Conservation (phyloP, 2,113 vertebrate species). For the Tautogolabrus adspersus region DNA sequence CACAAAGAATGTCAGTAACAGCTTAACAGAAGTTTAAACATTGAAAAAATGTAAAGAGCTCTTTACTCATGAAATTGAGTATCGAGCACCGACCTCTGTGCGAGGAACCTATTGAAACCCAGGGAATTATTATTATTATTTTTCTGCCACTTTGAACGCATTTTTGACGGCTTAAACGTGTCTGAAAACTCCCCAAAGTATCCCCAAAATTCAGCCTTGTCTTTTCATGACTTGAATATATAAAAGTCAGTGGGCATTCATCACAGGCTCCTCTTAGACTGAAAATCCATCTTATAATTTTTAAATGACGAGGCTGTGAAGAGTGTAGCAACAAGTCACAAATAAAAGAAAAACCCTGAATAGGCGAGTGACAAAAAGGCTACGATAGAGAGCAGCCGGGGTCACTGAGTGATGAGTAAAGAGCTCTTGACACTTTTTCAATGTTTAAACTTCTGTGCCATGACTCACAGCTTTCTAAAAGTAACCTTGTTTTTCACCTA, state of each 20-base stretch:
- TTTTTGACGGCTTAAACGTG: too few relatives aligned
- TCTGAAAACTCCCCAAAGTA: too few relatives aligned
- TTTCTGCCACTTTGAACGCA: too few relatives aligned
- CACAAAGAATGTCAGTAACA: too few relatives aligned
- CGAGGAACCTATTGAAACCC: too few relatives aligned
- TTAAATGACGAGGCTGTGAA: background rate
- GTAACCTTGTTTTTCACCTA: background rate
- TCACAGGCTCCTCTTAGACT: background rate
- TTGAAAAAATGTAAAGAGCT: too few relatives aligned
- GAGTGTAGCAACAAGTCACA: background rate
- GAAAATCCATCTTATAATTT: background rate
- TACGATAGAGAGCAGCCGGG: background rate
- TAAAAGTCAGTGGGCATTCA: background rate
- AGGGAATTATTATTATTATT: too few relatives aligned
- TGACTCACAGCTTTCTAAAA: constrained; percentile 1
- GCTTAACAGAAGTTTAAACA: too few relatives aligned
- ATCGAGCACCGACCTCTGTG: too few relatives aligned
- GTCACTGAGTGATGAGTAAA: constrained; percentile 7
- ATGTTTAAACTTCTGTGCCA: background rate
- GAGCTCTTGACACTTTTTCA: constrained; percentile 2
- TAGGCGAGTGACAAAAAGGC: background rate
- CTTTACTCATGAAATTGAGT: too few relatives aligned
- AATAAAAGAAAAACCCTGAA: background rate
- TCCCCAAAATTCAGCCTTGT: too few relatives aligned
- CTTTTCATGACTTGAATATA: background rate